These are phyloP conservation scores for Mimachlamys varia DNA, from an alignment of 2,888 invertebrate genomes.

Conservation along the genomic window DNA sequence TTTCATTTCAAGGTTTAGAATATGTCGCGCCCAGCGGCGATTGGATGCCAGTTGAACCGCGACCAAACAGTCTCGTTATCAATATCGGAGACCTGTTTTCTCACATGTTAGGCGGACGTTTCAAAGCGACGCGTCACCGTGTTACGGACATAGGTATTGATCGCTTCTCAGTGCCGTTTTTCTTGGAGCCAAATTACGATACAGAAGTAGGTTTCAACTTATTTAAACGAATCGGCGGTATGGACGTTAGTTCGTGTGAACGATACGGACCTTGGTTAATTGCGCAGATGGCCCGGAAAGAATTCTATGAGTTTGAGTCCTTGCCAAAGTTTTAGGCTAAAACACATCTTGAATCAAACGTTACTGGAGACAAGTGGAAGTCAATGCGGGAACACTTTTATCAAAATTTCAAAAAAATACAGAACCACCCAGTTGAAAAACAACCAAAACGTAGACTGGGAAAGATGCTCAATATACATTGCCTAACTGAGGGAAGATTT, in stretches of 20 bases:
- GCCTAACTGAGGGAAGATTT: too few species aligned
- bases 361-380: too few species aligned
- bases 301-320: neutral
- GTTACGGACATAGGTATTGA: neutral
- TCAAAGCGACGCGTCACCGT: constrained; percentile 1
- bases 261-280: neutral
- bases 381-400: too few species aligned
- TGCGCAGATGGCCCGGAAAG: neutral
- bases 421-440: too few species aligned
- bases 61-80: neutral
- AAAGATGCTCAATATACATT: too few species aligned
- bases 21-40: neutral
- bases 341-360: too few species aligned
- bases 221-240: neutral
- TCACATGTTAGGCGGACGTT: neutral
- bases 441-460: too few species aligned
- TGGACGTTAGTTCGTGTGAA: neutral
- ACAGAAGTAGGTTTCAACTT: neutral
- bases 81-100: constrained; percentile 7
- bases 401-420: too few species aligned
- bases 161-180: neutral
- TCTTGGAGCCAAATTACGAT: constrained; percentile 7
- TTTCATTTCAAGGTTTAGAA: neutral
- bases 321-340: neutral
- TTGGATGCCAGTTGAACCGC: neutral